These are phyloP conservation scores for Meloidogyne chitwoodi DNA, from an alignment of 1,140 invertebrate species.

Conservation along the genomic window DNA sequence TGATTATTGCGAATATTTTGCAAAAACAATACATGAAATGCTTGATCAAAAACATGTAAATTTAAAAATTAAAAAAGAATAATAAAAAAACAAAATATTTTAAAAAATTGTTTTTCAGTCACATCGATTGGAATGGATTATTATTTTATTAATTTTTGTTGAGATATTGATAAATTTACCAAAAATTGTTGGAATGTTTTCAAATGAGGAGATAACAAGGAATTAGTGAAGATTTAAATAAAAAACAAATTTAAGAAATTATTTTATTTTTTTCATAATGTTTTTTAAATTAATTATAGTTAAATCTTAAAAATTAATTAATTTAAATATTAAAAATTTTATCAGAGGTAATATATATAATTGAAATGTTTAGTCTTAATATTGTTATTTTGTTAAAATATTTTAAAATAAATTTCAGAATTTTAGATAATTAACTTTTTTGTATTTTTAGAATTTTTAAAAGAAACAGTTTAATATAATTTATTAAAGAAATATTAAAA, in stretches of 20 bases:
- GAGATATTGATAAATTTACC: slow-evolving; percentile 2
- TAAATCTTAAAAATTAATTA: too few relatives aligned
- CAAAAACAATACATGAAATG: slow-evolving; percentile 9
- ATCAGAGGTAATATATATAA: too few relatives aligned
- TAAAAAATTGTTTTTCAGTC: not conserved
- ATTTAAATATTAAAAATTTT: too few relatives aligned
- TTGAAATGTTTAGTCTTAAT: too few relatives aligned
- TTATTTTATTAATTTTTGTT: not conserved
- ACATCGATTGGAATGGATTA: not conserved
- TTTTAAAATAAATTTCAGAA: too few relatives aligned
- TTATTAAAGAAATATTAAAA: not conserved
- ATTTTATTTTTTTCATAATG: not conserved
- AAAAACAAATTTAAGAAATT: not conserved
- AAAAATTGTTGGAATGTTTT: not conserved
- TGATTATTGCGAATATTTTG: slow-evolving; percentile 16
- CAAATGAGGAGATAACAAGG: not conserved
- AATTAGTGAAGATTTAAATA: not conserved
- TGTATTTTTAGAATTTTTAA: too few relatives aligned
- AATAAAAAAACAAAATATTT: not conserved
- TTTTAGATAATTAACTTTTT: too few relatives aligned
- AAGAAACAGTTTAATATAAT: not conserved
- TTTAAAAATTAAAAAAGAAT: too few relatives aligned
- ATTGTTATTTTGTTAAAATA: too few relatives aligned
- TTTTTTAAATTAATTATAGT: too few relatives aligned
- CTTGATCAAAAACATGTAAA: slow-evolving; percentile 8